phyloP scores from a whole-genome alignment of 2,113 vertebrate genomes.

The Mystacornis crossleyi region DNA sequence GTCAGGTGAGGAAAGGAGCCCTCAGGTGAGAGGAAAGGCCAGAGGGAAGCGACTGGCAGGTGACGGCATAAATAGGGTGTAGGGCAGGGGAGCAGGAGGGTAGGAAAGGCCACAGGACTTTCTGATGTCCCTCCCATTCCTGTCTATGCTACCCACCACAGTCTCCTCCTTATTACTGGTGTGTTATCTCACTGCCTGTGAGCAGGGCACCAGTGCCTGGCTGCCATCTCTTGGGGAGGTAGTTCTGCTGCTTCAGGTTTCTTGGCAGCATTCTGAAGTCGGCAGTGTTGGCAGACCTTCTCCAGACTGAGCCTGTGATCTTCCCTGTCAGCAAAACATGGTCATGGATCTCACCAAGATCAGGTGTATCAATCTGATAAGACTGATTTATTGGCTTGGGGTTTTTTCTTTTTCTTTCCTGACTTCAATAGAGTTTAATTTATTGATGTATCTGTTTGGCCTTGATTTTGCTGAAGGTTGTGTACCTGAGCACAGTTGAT shows the following conservation, averaged over 20 bases:
- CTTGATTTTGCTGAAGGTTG: neutral
- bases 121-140: fast-evolving
- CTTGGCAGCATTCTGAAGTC: neutral
- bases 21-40: neutral
- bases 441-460: neutral
- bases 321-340: neutral
- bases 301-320: neutral
- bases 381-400: neutral
- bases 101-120: neutral
- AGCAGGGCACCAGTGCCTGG: neutral
- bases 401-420: neutral
- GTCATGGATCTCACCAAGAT: neutral
- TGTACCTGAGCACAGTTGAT: neutral
- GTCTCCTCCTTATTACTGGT: neutral
- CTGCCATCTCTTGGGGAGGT: neutral
- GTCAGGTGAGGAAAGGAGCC: neutral
- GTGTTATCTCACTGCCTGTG: neutral
- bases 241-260: neutral
- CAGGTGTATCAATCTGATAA: neutral
- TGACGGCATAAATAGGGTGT: neutral
- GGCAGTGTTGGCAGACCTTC: neutral
- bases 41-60: neutral
- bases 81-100: neutral
- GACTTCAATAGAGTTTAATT: neutral
- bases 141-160: fast-evolving